Conservation (phyloP, 2,113 vertebrate genomes). For the Lota lota region DNA sequence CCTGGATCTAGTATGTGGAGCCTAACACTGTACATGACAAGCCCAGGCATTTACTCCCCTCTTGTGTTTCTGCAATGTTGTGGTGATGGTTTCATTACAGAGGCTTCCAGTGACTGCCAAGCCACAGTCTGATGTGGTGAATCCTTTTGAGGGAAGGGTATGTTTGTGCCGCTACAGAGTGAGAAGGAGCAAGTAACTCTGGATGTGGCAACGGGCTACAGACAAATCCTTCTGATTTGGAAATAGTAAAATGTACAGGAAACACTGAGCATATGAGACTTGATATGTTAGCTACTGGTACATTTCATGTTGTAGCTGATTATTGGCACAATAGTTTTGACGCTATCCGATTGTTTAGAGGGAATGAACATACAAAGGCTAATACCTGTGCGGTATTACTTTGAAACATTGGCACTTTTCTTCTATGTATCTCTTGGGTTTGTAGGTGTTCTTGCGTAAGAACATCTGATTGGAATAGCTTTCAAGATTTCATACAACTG, state of each 20-base stretch:
- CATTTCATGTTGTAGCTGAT: too few relatives aligned
- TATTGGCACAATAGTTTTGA: too few relatives aligned
- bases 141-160: not conserved
- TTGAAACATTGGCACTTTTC: constrained; percentile 31
- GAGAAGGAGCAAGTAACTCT: constrained; percentile 30
- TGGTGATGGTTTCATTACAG: constrained; percentile 8
- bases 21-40: constrained; percentile 40
- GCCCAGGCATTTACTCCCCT: constrained; percentile 19
- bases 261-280: constrained; percentile 15
- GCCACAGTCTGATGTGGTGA: constrained; percentile 24
- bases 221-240: constrained; percentile 15
- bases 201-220: constrained; percentile 20
- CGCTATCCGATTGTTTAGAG: not conserved
- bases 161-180: constrained; percentile 34
- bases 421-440: constrained; percentile 44
- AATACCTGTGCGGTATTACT: constrained; percentile 5
- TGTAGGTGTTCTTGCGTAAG: constrained; percentile 55
- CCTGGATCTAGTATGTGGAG: constrained; percentile 37
- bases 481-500: constrained; percentile 46
- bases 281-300: too few relatives aligned
- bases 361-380: not conserved
- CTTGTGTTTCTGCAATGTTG: constrained; percentile 31
- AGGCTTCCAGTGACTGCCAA: constrained; percentile 17
- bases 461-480: constrained; percentile 49
- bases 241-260: constrained; percentile 29